A percentile compares a stretch with the other conserved stretches of the same genome.
Evolutionary conservation across 2,797 vertebrate species (phyloP).

Genomic region (Phoxinus dragarum): DNA sequence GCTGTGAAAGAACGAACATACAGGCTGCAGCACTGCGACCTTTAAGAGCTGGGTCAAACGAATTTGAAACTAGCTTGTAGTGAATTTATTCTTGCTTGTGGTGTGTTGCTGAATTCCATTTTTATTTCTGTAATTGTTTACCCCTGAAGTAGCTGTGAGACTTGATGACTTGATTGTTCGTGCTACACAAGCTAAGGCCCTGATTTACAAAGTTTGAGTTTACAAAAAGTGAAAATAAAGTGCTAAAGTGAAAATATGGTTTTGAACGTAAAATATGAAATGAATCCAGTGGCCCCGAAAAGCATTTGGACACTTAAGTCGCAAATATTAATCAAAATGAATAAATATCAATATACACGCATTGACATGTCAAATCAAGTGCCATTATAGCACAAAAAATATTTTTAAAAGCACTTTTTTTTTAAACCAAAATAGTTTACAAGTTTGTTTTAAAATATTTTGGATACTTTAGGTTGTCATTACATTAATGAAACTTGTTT

Average conservation of each 20-base stretch:
- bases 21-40: background rate
- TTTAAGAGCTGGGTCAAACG: constrained; percentile 18
- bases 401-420: background rate
- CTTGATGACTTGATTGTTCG: background rate
- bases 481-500: too few relatives aligned
- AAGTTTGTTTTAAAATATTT: background rate
- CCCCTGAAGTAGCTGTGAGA: constrained; percentile 19
- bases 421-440: background rate
- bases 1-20: background rate
- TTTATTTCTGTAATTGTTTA: constrained; percentile 10
- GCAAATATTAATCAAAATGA: background rate
- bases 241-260: background rate
- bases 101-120: background rate
- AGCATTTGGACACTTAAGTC: background rate
- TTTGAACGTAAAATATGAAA: background rate
- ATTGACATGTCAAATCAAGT: too few relatives aligned
- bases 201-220: background rate
- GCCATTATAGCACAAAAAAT: background rate
- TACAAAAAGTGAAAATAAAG: background rate
- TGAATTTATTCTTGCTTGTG: constrained; percentile 6
- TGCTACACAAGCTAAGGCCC: background rate
- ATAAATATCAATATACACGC: background rate
- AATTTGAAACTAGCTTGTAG: background rate
- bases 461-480: background rate
- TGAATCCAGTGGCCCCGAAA: background rate